Evolutionary conservation across 2,113 vertebrate genomes (phyloP).

Genomic region (Poeciliopsis turrubarensis): DNA sequence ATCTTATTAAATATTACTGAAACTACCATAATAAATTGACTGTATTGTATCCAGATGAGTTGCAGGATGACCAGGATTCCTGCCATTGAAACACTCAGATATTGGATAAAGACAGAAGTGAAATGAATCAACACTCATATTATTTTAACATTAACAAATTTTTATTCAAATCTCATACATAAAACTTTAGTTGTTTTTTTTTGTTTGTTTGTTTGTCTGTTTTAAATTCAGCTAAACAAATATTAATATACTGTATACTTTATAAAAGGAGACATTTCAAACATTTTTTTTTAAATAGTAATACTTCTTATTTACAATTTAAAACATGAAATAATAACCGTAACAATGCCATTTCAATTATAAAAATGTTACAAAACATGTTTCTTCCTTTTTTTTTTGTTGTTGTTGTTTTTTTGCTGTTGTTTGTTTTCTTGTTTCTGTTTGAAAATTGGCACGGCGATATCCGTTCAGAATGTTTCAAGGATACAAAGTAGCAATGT

Average conservation of each 20-base stretch:
- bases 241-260: constrained; percentile 82
- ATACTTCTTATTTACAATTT: constrained; percentile 98
- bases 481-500: constrained; percentile 81
- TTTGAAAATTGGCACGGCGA: constrained; percentile 85
- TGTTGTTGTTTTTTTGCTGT: constrained; percentile 48
- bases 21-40: not conserved
- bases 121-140: not conserved
- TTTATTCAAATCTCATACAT: constrained; percentile 88
- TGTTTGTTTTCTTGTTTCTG: constrained; percentile 70
- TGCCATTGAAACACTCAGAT: not conserved
- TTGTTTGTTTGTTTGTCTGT: constrained; percentile 71
- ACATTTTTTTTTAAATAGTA: constrained; percentile 94
- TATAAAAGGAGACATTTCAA: constrained; percentile 91
- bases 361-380: constrained; percentile 93
- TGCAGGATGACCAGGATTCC: not conserved
- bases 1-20: not conserved
- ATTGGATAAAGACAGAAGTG: not conserved
- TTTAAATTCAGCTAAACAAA: constrained; percentile 83
- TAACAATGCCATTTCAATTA: constrained; percentile 76
- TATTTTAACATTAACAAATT: constrained; percentile 75
- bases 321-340: constrained; percentile 89
- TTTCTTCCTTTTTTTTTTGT: constrained; percentile 64
- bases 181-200: constrained; percentile 83
- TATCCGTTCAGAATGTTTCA: constrained; percentile 75
- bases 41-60: not conserved